A percentile compares a stretch with the other conserved stretches of the same genome.
phyloP scores from a whole-genome alignment of 2,797 vertebrate species.

The Anisognathus igniventris region DNA sequence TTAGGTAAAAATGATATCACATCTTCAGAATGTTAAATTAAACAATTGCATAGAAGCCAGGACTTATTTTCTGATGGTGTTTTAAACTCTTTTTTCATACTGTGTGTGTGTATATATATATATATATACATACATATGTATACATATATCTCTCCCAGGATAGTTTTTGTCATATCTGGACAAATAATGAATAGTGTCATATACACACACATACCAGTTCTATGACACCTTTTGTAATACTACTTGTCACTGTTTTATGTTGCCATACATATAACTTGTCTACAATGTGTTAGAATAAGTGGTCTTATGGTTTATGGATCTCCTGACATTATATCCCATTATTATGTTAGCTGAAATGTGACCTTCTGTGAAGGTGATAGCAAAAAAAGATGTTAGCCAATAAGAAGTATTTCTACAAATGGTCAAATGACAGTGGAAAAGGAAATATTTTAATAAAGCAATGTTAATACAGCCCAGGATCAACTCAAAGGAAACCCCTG shows the following conservation, averaged over 20 bases:
- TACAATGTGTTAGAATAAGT: slow-evolving; percentile 25
- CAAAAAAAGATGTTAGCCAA: slow-evolving; percentile 8
- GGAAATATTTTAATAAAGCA: slow-evolving; percentile 49
- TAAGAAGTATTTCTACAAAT: slow-evolving; percentile 31
- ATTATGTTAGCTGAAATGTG: slow-evolving; percentile 23
- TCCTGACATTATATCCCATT: slow-evolving; percentile 6
- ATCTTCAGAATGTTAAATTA: slow-evolving; percentile 59
- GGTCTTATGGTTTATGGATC: slow-evolving; percentile 27
- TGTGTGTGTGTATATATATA: fast-evolving
- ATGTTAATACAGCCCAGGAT: background rate
- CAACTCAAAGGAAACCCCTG: slow-evolving; percentile 16
- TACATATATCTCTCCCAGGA: background rate
- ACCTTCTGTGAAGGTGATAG: slow-evolving; percentile 8
- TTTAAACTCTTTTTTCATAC: background rate
- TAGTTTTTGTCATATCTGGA: slow-evolving; percentile 2
- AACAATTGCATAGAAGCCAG: slow-evolving; percentile 26
- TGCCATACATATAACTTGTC: background rate
- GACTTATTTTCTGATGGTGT: slow-evolving; percentile 25
- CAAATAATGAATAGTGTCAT: background rate
- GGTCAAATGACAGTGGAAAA: slow-evolving; percentile 19
- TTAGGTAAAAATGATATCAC: slow-evolving; percentile 69
- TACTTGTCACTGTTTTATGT: background rate
- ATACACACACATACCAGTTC: background rate
- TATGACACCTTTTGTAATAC: slow-evolving; percentile 21
- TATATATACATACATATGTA: fast-evolving